These are phyloP conservation scores for Cossypha heuglini DNA, from an alignment of 2,797 vertebrate genomes.

Conservation along the genomic window DNA sequence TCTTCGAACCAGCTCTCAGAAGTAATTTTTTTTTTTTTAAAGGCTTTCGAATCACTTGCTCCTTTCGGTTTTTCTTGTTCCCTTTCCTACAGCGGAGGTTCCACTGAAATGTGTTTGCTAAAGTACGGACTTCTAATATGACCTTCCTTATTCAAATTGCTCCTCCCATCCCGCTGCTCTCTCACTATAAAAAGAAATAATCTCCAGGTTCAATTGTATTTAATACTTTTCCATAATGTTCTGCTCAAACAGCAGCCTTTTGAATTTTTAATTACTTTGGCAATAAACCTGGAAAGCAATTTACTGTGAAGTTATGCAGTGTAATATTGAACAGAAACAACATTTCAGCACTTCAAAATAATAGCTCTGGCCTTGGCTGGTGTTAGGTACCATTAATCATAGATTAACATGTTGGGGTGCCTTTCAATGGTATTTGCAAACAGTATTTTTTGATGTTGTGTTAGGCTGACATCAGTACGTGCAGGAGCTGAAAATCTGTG, in stretches of 20 bases:
- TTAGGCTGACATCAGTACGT: neutral
- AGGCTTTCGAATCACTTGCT: neutral
- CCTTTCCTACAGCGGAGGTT: neutral
- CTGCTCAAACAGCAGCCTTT: conserved; percentile 15
- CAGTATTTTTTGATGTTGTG: neutral
- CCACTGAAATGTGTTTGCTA: neutral
- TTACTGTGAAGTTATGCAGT: conserved; percentile 5
- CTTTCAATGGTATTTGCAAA: neutral
- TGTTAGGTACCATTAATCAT: neutral
- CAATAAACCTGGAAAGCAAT: conserved; percentile 36
- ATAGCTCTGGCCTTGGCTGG: neutral
- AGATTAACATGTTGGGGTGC: neutral
- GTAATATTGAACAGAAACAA: conserved; percentile 17
- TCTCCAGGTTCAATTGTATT: neutral
- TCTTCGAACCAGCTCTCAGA: neutral
- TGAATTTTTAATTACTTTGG: conserved; percentile 49
- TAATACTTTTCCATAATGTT: conserved; percentile 5
- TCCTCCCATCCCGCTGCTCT: neutral
- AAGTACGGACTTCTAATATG: neutral
- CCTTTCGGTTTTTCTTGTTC: neutral
- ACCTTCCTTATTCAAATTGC: neutral
- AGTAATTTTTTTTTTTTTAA: neutral
- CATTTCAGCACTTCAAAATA: neutral
- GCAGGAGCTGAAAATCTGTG: neutral
- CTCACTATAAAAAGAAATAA: neutral